Evolutionary conservation across 23 tunicate species (phyloP), one percentile per base, ranked within the genome.

Genomic region (Diplosoma virens): DNA sequence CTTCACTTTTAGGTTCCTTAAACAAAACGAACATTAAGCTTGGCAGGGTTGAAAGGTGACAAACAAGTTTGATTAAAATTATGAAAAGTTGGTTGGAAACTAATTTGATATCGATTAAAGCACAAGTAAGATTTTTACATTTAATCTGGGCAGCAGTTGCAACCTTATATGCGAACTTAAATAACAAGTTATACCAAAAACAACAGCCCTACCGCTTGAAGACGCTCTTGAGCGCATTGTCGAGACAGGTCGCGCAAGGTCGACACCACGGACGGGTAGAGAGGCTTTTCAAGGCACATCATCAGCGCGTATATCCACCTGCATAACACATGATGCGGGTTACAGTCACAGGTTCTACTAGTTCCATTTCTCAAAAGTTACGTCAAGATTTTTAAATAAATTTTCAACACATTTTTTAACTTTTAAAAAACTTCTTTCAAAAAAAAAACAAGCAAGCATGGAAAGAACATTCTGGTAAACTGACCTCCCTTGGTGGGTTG

Each of bases 281-380:
- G 81, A 1, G 97, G 97, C 63, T 92, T 82, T 32, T 84, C 92
- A 16, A 92, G 58, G 30, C 86, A 85, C 5, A 75, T 47, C 27
- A 92, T 52, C 50, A 92, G 33, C 6, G 87, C 87, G 56, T 85
- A 92, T 9, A 92, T 92, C 97, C 97, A 92, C 55, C 89, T 89
- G 85, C 50, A 41, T 7, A 41, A 41, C 14, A 41, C 9, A 41
- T 41, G 11, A 14, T 41, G n/a, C n/a, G n/a, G n/a, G n/a, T n/a
- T n/a, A n/a, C n/a, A n/a, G n/a, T n/a, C n/a, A n/a, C n/a, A n/a
- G n/a, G n/a, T n/a, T n/a, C n/a, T n/a, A n/a, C 14, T 45, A 16
- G 16, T 11, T 45, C 14, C 16, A 45, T 45, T 45, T 16, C 16
- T 45, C 52, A 45, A 45, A 45, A 45, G 52, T 45, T 45, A 9